These are phyloP conservation scores for Allacma fusca DNA, from an alignment of 2,888 invertebrate genomes.

Conservation along the genomic window DNA sequence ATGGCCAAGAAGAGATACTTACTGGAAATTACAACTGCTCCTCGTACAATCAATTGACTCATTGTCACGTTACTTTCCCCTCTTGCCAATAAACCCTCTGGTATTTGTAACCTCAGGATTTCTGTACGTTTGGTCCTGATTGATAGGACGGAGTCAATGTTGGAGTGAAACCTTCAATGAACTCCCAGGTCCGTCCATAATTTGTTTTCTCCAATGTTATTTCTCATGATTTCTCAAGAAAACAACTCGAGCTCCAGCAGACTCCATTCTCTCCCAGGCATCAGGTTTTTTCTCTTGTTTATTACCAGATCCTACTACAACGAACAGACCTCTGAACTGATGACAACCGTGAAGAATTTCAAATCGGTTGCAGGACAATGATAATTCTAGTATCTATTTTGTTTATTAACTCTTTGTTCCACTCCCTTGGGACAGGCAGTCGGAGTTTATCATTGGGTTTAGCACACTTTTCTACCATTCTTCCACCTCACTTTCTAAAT, in stretches of 20 bases:
- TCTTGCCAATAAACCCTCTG: not conserved
- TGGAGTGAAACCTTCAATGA: slow-evolving; percentile 40
- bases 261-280: not conserved
- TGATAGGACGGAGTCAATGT: slow-evolving; percentile 42
- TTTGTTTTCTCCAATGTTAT: slow-evolving; percentile 32
- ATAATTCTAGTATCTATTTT: not conserved
- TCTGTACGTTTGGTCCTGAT: slow-evolving; percentile 15
- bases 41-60: slow-evolving; percentile 25
- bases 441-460: no score
- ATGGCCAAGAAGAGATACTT: slow-evolving; percentile 26
- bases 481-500: no score
- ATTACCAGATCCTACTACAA: not conserved
- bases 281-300: not conserved
- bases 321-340: slow-evolving; percentile 19
- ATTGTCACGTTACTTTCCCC: slow-evolving; percentile 34
- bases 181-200: slow-evolving; percentile 46
- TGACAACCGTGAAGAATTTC: slow-evolving; percentile 44
- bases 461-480: no score
- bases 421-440: not conserved
- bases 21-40: slow-evolving; percentile 37
- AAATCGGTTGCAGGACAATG: not conserved
- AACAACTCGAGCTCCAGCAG: not conserved
- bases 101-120: not conserved
- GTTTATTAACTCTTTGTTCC: slow-evolving; percentile 23
- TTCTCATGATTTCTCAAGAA: slow-evolving; percentile 6